Evolutionary conservation across 2,113 vertebrate genomes (phyloP), one percentile per base, ranked within the genome.

Genomic region (Nicator chloris): DNA sequence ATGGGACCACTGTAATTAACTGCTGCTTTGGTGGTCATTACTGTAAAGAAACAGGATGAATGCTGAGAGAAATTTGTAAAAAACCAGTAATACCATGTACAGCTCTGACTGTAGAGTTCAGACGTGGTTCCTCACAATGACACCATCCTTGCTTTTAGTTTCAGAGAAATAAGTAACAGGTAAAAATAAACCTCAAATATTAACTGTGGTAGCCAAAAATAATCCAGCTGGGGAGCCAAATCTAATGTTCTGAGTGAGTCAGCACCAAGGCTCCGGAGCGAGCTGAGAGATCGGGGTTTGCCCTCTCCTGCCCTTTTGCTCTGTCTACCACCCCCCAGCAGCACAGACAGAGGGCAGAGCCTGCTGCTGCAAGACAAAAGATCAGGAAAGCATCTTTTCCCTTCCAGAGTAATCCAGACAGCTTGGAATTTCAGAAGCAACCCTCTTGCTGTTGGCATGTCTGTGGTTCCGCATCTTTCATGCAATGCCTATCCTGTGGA

Each of bases 1-100:
- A 86, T 4, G 92, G 84, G n/a, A 68, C 65, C 35, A 44, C 96
- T 91, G 96, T 86, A 93, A 97, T 97, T 96, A 97, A 95, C 95
- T 88, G 85, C 96, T 90, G 84, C 88, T 96, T 95, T 95, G 90
- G 82, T 88, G 83, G 47, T 80, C 85, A 9, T 68, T 63, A 44
- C 86, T 89, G 56, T 45, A 86, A 73, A 76, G 93, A 86, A 83
- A 71, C 1, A 1, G 42, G 87, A 61, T 59, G 63, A 86, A 92
- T 66, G 70, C 42, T 33, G 30, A 65, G 65, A 70, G 53, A 76
- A 76, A 54, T 42, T 75, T 84, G 45, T 68, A 51, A 6, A 93
- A 88, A 44, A 44, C 47, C 79, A 87, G 96, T 84, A 71, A 11
- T 30, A 64, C 47, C 22, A 9, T 14, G 61, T n/a, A 11, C 50